Percentiles rank a stretch among this genome's conserved stretches.
phyloP scores from a whole-genome alignment of 2,113 vertebrate species.

The Gnathonemus echidnorhynchus region DNA sequence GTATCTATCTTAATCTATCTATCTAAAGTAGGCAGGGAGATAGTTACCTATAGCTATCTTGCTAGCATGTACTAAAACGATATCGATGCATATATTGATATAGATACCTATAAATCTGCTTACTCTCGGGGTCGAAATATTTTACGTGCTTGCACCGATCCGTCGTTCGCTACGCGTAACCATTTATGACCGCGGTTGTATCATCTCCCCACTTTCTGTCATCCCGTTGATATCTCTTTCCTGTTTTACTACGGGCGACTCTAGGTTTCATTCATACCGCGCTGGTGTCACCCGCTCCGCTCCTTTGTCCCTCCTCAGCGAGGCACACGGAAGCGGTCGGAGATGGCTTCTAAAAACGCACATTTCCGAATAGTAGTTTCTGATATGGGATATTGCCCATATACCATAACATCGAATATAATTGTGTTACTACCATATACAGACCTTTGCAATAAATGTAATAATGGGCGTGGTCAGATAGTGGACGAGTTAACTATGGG shows the following conservation, averaged over 20 bases:
- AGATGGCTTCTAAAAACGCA: constrained; percentile 25
- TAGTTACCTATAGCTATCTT: constrained; percentile 1
- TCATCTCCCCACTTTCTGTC: constrained; percentile 52
- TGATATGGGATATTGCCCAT: constrained; percentile 29
- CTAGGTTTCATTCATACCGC: constrained; percentile 72
- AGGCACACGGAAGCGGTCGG: constrained; percentile 37
- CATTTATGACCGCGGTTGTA: constrained; percentile 40
- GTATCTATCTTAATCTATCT: constrained; percentile 40
- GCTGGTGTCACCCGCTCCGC: constrained; percentile 61
- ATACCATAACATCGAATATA: constrained; percentile 17
- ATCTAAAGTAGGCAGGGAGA: constrained; percentile 44
- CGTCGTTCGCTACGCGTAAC: constrained; percentile 40
- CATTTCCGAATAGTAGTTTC: constrained; percentile 26
- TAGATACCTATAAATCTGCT: constrained; percentile 8
- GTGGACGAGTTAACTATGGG: constrained; percentile 56
- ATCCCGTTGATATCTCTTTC: constrained; percentile 62
- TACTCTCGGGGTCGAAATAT: not conserved
- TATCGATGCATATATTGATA: not conserved
- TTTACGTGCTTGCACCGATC: constrained; percentile 28
- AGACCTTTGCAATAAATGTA: constrained; percentile 50
- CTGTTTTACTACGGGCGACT: constrained; percentile 67
- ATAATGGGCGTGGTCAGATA: constrained; percentile 64
- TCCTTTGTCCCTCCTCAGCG: constrained; percentile 46
- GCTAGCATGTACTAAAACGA: not conserved
- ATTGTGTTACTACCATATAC: constrained; percentile 31